phyloP scores from a whole-genome alignment of 2,113 vertebrate species.

The Gallinago undulata region DNA sequence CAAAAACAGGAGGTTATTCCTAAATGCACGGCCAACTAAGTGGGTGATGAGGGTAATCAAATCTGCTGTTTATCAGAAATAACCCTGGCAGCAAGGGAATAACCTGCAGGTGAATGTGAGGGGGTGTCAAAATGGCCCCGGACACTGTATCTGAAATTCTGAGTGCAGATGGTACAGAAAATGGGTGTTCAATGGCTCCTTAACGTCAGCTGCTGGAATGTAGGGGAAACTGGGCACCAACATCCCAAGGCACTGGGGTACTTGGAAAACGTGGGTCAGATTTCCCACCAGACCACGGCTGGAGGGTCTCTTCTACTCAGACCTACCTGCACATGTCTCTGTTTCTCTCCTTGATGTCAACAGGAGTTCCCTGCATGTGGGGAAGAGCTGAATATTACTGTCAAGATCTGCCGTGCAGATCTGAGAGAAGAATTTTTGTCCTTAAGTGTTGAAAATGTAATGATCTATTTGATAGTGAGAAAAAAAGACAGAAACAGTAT shows the following conservation, averaged over 20 bases:
- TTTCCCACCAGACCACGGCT: neutral
- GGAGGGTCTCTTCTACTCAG: neutral
- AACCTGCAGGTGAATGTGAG: neutral
- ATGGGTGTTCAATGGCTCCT: fast-evolving
- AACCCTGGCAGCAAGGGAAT: neutral
- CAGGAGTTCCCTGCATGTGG: slow-evolving; percentile 59
- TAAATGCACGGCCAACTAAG: fast-evolving
- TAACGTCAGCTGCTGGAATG: neutral
- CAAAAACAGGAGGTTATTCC: neutral
- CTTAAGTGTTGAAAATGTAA: slow-evolving; percentile 72
- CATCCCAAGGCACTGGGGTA: neutral
- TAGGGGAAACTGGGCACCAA: neutral
- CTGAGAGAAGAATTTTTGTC: slow-evolving; percentile 65
- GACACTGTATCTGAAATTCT: neutral
- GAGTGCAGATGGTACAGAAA: neutral
- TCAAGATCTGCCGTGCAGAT: slow-evolving; percentile 64
- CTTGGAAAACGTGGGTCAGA: neutral
- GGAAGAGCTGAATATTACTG: slow-evolving; percentile 61
- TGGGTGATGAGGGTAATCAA: neutral
- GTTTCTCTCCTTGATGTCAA: slow-evolving; percentile 56
- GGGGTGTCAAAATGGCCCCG: neutral
- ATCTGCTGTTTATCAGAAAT: neutral
- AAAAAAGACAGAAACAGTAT: slow-evolving; percentile 69
- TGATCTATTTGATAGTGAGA: slow-evolving; percentile 72
- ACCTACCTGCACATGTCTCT: slow-evolving; percentile 21